Evolutionary conservation across 1,140 invertebrate species (phyloP), one percentile per base, ranked within the genome.

Genomic region (Hyles euphorbiae): DNA sequence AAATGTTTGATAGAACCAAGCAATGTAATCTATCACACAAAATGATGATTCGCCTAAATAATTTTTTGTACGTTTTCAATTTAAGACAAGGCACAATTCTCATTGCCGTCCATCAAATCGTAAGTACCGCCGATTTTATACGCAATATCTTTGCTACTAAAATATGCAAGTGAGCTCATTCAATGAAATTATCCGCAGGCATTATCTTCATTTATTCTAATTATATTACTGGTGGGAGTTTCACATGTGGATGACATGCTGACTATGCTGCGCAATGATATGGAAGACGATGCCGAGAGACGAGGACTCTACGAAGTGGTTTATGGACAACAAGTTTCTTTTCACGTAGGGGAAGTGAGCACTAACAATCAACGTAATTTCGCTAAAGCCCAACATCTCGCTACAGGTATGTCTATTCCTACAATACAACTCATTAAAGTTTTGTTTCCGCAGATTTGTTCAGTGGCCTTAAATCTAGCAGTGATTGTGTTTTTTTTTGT

Each of bases 71-170:
- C 56, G 72, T 87, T 73, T 86, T 86, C 65, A 85, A 82, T 83
- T 85, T 88, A 74, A 78, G 85, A 22, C 83, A 88, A 75, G 85
- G 85, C 66, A 83, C 83, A 61, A 88, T 88, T 65, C 76, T 88
- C 52, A 85, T 88, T 67, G 85, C 85, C 75, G 83, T 85, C 76
- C 85, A 88, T 78, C 83, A 88, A 76, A 86, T 88, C 43, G 83
- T 88, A 64, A 88, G 85, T 88, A 75, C 47, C 10, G 59, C 5
- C 22, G 22, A 33, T 40, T 1, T 40, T 1, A 40, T 40, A 8
- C 36, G 36, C 36, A 40, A 40, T 40, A 40, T 8, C 8, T 5
- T 40, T 40, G 36, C 8, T 8, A 40, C 8, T 40, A 40, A 40
- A 40, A 40, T 40, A 5, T 40, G 54, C 56, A 34, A 46, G 7